Evolutionary conservation across 2,888 invertebrate genomes (phyloP).

Genomic region (Oscheius sp.): DNA sequence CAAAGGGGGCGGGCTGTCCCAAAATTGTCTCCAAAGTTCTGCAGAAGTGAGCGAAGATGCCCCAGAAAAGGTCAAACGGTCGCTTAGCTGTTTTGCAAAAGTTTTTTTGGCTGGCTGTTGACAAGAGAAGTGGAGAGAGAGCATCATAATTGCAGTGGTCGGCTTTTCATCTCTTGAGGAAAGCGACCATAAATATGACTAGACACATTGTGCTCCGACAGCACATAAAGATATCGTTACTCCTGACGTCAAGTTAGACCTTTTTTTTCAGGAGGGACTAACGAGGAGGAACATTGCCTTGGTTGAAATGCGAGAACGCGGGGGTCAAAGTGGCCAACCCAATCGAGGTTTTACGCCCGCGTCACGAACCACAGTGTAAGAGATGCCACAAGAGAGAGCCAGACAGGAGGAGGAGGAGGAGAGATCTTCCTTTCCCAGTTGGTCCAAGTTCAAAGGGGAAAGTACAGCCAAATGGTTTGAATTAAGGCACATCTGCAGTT

Average conservation of each 20-base stretch:
- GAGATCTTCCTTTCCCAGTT: no score
- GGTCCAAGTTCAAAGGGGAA: no score
- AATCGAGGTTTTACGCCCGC: conserved; percentile 3
- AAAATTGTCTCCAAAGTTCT: no score
- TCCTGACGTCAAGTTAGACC: background rate
- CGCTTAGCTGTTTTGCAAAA: background rate
- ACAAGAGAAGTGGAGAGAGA: background rate
- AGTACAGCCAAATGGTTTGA: no score
- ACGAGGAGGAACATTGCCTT: background rate
- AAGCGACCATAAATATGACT: conserved; percentile 6
- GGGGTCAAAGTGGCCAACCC: background rate
- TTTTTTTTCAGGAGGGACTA: background rate
- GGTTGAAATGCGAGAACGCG: conserved; percentile 6
- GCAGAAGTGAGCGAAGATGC: no score
- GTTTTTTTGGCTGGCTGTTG: no score
- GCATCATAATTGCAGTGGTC: background rate
- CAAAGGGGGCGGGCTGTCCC: no score
- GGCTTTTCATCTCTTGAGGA: conserved; percentile 6
- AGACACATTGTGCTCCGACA: background rate
- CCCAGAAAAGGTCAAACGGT: background rate
- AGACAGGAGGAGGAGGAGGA: background rate
- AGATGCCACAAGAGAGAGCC: background rate
- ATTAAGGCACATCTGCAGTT: no score
- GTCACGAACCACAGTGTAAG: conserved; percentile 11
- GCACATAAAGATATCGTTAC: conserved; percentile 12